These are phyloP conservation scores for Drosophila lutescens DNA, from an alignment of 2,888 invertebrate species.

Conservation along the genomic window DNA sequence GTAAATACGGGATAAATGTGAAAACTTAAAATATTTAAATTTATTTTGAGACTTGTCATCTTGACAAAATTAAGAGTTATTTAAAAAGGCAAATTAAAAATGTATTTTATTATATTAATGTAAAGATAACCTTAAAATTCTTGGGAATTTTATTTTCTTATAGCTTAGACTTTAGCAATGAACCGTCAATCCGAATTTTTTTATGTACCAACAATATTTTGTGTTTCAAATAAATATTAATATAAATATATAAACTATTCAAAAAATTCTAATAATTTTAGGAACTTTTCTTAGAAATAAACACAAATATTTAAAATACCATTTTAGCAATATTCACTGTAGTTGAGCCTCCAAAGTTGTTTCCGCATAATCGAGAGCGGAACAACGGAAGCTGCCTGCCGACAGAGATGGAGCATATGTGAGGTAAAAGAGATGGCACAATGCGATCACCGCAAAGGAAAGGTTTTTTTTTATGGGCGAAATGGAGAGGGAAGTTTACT, in stretches of 20 bases:
- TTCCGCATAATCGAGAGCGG: constrained; percentile 33
- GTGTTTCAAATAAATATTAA: too few species aligned
- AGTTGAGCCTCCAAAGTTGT: constrained; percentile 12
- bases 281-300: background rate
- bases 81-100: too few species aligned
- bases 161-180: too few species aligned
- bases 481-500: constrained; percentile 24
- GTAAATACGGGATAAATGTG: background rate
- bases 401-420: background rate
- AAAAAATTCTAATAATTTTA: background rate
- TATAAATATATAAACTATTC: background rate
- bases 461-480: constrained; percentile 10
- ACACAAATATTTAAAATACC: background rate
- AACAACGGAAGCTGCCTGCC: constrained; percentile 5
- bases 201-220: too few species aligned
- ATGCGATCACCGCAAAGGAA: constrained; percentile 21
- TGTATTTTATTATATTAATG: too few species aligned
- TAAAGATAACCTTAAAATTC: too few species aligned
- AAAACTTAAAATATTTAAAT: background rate
- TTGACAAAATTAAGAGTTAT: too few species aligned
- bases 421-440: constrained; percentile 32
- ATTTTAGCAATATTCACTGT: constrained; percentile 15
- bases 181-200: too few species aligned
- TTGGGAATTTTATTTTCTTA: too few species aligned
- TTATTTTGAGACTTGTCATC: too few species aligned